Percentiles rank a stretch among this genome's conserved stretches.
These are phyloP conservation scores for Drosophila baimaii DNA, from an alignment of 1,140 invertebrate genomes.

Conservation along the genomic window DNA sequence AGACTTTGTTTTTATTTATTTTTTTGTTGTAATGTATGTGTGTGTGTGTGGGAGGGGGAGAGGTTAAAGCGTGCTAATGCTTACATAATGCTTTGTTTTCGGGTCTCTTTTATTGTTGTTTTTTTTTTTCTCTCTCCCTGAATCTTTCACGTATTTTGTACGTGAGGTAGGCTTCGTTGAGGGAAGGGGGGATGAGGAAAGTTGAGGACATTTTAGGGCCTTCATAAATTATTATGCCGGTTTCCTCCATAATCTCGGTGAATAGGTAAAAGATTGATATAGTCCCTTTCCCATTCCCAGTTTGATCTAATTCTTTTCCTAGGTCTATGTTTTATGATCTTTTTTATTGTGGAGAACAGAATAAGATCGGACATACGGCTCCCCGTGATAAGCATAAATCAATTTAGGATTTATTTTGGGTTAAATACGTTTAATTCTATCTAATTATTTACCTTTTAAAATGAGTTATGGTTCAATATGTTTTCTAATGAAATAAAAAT, in stretches of 20 bases:
- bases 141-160: constrained; percentile 31
- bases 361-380: constrained; percentile 1
- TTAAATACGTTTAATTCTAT: constrained; percentile 35
- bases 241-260: constrained; percentile 5
- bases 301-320: constrained; percentile 18
- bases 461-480: constrained; percentile 4
- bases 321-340: constrained; percentile 11
- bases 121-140: not conserved
- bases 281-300: constrained; percentile 1
- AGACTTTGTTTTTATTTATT: constrained; percentile 35
- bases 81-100: constrained; percentile 67
- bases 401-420: constrained; percentile 9
- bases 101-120: constrained; percentile 30
- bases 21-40: constrained; percentile 4
- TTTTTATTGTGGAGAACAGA: not conserved
- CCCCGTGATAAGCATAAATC: constrained; percentile 27
- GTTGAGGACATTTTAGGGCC: constrained; percentile 40
- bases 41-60: constrained; percentile 14
- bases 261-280: constrained; percentile 17
- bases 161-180: constrained; percentile 37
- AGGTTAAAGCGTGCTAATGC: constrained; percentile 74
- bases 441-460: constrained; percentile 17
- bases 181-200: constrained; percentile 12
- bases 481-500: not conserved
- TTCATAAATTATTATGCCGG: constrained; percentile 41